A percentile compares a stretch with the other conserved stretches of the same genome.
Conservation (phyloP, 2,113 vertebrate genomes). For the Chrysochloris asiatica region DNA sequence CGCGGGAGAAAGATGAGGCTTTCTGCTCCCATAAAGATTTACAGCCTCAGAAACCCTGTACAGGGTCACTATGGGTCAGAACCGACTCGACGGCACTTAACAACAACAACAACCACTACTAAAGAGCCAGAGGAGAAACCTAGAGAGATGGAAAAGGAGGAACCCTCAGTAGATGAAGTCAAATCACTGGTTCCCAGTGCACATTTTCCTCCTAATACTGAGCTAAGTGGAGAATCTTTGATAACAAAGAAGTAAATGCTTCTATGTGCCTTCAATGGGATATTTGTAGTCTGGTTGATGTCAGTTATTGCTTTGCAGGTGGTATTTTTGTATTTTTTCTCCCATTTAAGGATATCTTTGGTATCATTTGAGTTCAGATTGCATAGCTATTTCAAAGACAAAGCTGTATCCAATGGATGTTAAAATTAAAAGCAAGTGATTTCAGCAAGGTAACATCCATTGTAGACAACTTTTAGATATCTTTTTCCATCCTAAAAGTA, state of each 20-base stretch:
- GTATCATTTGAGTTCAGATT: slow-evolving; percentile 81
- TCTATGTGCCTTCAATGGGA: slow-evolving; percentile 85
- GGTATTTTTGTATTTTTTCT: slow-evolving; percentile 79
- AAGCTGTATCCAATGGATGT: slow-evolving; percentile 68
- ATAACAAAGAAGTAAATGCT: slow-evolving; percentile 90
- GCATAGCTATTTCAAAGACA: slow-evolving; percentile 78
- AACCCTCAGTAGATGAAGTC: slow-evolving; percentile 74
- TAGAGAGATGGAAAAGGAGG: slow-evolving; percentile 78
- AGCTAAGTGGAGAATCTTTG: slow-evolving; percentile 88
- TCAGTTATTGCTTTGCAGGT: slow-evolving; percentile 83
- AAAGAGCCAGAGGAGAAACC: slow-evolving; percentile 78
- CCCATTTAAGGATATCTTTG: slow-evolving; percentile 51
- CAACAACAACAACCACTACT: too few species aligned
- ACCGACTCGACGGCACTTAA: too few species aligned
- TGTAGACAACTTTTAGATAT: slow-evolving; percentile 66
- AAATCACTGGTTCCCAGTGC: slow-evolving; percentile 73
- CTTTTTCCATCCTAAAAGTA: slow-evolving; percentile 78
- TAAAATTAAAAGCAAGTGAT: slow-evolving; percentile 74
- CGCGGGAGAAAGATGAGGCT: too few species aligned
- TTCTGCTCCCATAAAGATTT: too few species aligned
- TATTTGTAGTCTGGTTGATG: slow-evolving; percentile 83
- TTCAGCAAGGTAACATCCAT: slow-evolving; percentile 65
- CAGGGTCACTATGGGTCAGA: too few species aligned
- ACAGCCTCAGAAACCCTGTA: too few species aligned
- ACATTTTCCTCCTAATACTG: slow-evolving; percentile 78